Conservation (phyloP, 1,140 invertebrate genomes). For the Platorchestia sp. region DNA sequence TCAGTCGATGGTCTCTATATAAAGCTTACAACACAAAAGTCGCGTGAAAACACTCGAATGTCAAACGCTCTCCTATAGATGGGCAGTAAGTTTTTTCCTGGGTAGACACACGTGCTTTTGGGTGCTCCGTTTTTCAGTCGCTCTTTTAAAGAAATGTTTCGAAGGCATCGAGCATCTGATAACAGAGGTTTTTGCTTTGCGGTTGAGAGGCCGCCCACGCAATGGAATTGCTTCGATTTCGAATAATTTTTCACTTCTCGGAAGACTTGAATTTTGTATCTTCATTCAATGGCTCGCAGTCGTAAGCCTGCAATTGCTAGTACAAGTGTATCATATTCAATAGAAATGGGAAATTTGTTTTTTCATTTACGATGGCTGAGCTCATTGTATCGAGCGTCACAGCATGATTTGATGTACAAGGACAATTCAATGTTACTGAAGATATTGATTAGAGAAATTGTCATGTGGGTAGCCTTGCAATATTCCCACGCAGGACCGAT, state of each 20-base stretch:
- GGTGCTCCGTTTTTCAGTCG: too few species aligned
- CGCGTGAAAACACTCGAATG: background rate
- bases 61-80: background rate
- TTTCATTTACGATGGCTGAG: background rate
- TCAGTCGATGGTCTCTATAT: background rate
- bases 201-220: background rate
- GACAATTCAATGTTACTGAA: too few species aligned
- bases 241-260: background rate
- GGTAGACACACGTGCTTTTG: background rate
- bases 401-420: too few species aligned
- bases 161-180: background rate
- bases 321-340: background rate
- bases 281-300: background rate
- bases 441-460: too few species aligned
- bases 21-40: background rate
- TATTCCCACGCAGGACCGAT: too few species aligned
- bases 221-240: background rate
- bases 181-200: background rate
- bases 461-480: too few species aligned
- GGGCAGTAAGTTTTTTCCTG: background rate
- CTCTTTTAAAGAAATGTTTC: too few species aligned
- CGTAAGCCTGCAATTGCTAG: background rate
- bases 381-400: background rate
- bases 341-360: background rate
- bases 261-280: background rate